Conservation (phyloP, 92 coral and sea anemone genomes). For the Nematostella vectensis region DNA sequence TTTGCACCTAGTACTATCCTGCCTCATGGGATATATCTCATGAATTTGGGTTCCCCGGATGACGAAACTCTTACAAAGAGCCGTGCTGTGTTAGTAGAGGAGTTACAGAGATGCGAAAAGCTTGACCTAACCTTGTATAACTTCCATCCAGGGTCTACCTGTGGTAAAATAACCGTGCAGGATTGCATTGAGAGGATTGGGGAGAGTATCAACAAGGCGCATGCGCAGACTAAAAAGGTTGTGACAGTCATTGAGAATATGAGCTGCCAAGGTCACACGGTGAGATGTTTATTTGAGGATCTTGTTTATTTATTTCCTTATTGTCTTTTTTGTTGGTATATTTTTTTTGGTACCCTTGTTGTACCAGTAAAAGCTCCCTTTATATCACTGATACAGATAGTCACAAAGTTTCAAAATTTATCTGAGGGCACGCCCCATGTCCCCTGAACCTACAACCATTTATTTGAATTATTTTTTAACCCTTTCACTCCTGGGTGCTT, state of each 20-base stretch:
- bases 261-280: constrained; percentile 97
- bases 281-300: too few relatives aligned
- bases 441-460: too few relatives aligned
- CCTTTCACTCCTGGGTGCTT: too few relatives aligned
- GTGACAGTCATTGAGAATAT: constrained; percentile 81
- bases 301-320: not conserved
- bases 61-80: constrained; percentile 80
- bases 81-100: constrained; percentile 73
- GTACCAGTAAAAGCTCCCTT: too few relatives aligned
- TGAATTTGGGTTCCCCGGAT: constrained; percentile 95
- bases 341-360: too few relatives aligned
- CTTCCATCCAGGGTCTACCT: constrained; percentile 94
- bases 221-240: constrained; percentile 66
- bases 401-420: too few relatives aligned
- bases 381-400: too few relatives aligned
- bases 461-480: too few relatives aligned
- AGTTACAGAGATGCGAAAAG: constrained; percentile 81
- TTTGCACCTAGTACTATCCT: constrained; percentile 66
- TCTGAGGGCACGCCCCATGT: too few relatives aligned
- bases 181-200: constrained; percentile 75
- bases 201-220: constrained; percentile 85
- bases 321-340: too few relatives aligned
- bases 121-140: constrained; percentile 74
- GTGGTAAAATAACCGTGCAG: constrained; percentile 79
- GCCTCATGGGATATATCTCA: constrained; percentile 89